phyloP scores from a whole-genome alignment of 2,888 invertebrate species.

The Cremastinae sp. region DNA sequence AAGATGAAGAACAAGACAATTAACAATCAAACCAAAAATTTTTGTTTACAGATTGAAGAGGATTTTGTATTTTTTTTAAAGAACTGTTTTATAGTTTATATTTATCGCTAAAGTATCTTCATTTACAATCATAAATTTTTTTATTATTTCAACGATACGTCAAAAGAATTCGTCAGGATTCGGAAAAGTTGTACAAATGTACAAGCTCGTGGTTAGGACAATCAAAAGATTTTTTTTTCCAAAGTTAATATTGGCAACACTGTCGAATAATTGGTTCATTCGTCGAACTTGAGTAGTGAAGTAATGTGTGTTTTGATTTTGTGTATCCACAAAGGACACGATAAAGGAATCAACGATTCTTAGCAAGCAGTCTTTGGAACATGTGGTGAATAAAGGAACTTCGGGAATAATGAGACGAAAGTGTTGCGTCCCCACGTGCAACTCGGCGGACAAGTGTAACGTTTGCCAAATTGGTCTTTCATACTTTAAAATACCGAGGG shows the following conservation, averaged over 20 bases:
- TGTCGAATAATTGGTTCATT: constrained; percentile 9
- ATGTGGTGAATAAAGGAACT: background rate
- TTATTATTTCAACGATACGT: too few relatives aligned
- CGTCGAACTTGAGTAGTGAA: background rate
- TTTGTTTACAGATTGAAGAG: too few relatives aligned
- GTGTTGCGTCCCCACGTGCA: constrained; percentile 53
- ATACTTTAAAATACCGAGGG: constrained; percentile 48
- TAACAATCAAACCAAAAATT: background rate
- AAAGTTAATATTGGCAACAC: constrained; percentile 40
- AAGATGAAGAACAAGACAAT: constrained; percentile 34
- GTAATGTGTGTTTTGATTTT: background rate
- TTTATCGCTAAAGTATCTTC: too few relatives aligned
- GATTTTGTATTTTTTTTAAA: too few relatives aligned
- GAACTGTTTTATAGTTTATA: too few relatives aligned
- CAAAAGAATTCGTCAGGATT: too few relatives aligned
- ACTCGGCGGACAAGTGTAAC: constrained; percentile 45
- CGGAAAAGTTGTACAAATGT: too few relatives aligned
- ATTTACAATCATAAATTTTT: too few relatives aligned
- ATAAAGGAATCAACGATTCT: too few relatives aligned
- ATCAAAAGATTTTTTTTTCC: background rate
- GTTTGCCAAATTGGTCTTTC: constrained; percentile 47
- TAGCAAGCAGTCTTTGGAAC: background rate
- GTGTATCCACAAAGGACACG: too few relatives aligned
- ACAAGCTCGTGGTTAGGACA: background rate
- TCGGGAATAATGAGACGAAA: constrained; percentile 46